phyloP scores from a whole-genome alignment of 1,140 invertebrate species.

The Drosophila ironensis region DNA sequence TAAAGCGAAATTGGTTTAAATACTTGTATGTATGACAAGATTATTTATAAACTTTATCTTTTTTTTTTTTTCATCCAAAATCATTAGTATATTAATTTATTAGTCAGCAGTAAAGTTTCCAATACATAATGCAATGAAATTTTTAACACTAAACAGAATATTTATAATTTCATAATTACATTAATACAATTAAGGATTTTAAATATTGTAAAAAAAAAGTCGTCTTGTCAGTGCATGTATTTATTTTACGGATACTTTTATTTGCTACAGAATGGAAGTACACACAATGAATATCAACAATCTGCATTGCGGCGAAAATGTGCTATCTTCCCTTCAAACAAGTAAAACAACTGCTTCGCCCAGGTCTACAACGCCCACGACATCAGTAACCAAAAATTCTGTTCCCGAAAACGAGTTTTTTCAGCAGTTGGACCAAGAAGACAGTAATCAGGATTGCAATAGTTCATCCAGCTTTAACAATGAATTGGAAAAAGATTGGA shows the following conservation, averaged over 20 bases:
- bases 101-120: too few relatives aligned
- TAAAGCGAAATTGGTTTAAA: too few relatives aligned
- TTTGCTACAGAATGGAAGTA: constrained; percentile 67
- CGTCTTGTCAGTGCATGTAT: too few relatives aligned
- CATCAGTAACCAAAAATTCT: constrained; percentile 1
- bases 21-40: too few relatives aligned
- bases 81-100: too few relatives aligned
- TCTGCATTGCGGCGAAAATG: constrained; percentile 43
- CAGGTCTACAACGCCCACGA: constrained; percentile 32
- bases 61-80: too few relatives aligned
- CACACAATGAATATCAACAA: constrained; percentile 56
- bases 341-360: constrained; percentile 2
- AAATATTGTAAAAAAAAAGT: too few relatives aligned
- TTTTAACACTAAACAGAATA: too few relatives aligned
- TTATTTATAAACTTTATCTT: too few relatives aligned
- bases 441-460: constrained; percentile 52
- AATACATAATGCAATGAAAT: too few relatives aligned
- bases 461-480: constrained; percentile 69
- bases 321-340: constrained; percentile 53
- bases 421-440: constrained; percentile 29
- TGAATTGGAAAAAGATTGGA: constrained; percentile 68
- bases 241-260: background rate
- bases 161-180: too few relatives aligned
- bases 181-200: too few relatives aligned
- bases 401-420: constrained; percentile 23